Conservation (phyloP, 2,113 vertebrate species). For the Acrocephalus arundinaceus region DNA sequence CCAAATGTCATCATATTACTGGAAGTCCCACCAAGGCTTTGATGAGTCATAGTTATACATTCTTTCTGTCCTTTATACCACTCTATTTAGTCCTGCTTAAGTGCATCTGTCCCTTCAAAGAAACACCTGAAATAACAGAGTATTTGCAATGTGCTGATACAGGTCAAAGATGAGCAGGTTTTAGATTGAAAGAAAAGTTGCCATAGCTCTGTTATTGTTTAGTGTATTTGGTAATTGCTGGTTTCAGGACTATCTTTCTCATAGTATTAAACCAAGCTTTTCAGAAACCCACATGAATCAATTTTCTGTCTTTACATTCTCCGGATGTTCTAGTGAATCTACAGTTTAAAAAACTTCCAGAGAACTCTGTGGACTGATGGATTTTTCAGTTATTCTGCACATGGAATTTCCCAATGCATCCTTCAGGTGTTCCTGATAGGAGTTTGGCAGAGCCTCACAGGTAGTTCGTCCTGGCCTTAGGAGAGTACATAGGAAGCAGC, state of each 20-base stretch:
- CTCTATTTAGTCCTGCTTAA: neutral
- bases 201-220: neutral
- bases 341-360: neutral
- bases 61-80: neutral
- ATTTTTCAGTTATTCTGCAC: neutral
- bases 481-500: neutral
- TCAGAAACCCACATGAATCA: neutral
- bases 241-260: neutral
- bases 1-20: neutral
- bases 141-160: neutral
- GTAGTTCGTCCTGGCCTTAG: neutral
- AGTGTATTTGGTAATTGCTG: neutral
- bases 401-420: neutral
- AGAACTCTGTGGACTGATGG: neutral
- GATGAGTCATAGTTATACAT: neutral
- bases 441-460: neutral
- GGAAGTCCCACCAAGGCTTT: neutral
- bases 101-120: neutral
- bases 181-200: neutral
- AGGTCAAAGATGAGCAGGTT: neutral
- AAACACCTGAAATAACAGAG: neutral
- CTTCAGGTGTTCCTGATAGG: neutral
- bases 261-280: neutral
- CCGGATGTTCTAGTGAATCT: neutral
- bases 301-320: neutral